Base-by-base conservation (phyloP, 2,113 vertebrate genomes). In the Cettia cetti region DNA sequence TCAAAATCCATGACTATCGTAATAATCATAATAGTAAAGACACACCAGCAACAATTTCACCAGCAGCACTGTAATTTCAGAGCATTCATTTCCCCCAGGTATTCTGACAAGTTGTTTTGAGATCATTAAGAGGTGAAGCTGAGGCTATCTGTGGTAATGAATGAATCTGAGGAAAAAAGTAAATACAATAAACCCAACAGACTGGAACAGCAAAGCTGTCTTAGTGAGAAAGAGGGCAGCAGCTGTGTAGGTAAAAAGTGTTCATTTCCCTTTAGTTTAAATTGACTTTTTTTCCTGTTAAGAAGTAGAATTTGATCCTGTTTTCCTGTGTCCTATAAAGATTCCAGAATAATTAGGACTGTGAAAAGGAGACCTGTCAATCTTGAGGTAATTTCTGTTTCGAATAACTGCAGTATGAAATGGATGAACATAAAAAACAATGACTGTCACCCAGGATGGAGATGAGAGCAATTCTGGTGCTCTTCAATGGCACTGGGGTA, bases 101-200 rank as follows among this genome's bases (percentile, higher is more conserved):
- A 61, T 80, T 80, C 54, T 1, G 3, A 74, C 42, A 83, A 66
- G 27, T 88, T 70, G 35, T 28, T 80, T 80, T 77, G 63, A 82
- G 68, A 83, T 52, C 59, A 88, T 33, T 3, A 1, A 54, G 71
- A 78, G 64, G 65, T 86, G 86, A 82, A 93, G 20, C 75, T 79
- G 61, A 88, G 83, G 75, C 93, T 93, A 85, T 70, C 47, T 54
- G 47, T 77, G 71, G 60, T 86, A 93, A 83, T 89, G 60, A 94
- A 94, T 88, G 54, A 80, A 79, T 70, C 63, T 28, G 26, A 76
- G 49, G 45, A 11, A 91, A 92, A 76, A 84, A 39, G 19, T 63
- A 85, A 93, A 77, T 82, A 86, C 37, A 94, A 84, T 80, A 94
- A 91, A 80, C 26, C 22, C 40, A 84, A 49, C 33, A 86, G 81